These are phyloP conservation scores for Lasioglossum figueresi DNA, from an alignment of 2,888 invertebrate species.

Conservation along the genomic window DNA sequence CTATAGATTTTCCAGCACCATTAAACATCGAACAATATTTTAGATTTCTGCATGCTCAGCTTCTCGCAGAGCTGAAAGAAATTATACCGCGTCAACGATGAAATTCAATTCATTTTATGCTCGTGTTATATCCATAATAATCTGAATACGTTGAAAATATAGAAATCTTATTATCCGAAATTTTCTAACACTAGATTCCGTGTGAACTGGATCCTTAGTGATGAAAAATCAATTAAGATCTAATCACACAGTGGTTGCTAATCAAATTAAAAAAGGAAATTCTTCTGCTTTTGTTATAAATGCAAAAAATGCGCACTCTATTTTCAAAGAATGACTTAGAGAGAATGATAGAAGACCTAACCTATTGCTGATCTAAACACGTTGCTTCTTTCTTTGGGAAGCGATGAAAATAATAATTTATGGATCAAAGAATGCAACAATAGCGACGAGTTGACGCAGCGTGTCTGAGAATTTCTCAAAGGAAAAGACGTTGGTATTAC, in stretches of 20 bases:
- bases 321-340: neutral
- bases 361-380: neutral
- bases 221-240: no score
- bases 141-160: neutral
- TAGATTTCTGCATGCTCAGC: constrained; percentile 2
- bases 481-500: neutral
- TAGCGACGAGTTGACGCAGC: neutral
- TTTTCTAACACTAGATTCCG: neutral
- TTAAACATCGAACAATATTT: neutral
- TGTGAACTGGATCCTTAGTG: neutral
- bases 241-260: no score
- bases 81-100: neutral
- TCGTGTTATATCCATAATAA: neutral
- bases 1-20: constrained; percentile 1
- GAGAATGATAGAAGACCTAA: neutral
- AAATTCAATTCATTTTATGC: neutral
- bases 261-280: neutral
- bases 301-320: neutral
- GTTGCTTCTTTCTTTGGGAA: neutral
- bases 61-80: neutral
- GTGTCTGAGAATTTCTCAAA: neutral
- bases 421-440: neutral
- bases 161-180: neutral
- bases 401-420: neutral
- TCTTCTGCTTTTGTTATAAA: neutral